A percentile compares a stretch with the other conserved stretches of the same genome.
phyloP scores from a whole-genome alignment of 2,888 invertebrate genomes.

The Eudemis profundana region DNA sequence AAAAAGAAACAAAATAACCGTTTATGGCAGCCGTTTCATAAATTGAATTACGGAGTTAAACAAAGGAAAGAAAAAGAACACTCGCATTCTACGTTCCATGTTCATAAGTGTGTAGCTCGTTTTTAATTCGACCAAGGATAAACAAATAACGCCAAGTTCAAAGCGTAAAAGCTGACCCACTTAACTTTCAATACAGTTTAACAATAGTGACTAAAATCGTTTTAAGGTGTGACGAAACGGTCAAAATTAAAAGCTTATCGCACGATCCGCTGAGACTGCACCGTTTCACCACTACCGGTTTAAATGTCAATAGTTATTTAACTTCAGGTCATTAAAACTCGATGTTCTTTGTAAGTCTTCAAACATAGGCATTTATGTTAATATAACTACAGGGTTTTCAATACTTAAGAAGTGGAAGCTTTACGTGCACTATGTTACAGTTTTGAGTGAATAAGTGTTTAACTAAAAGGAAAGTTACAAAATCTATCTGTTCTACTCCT shows the following conservation, averaged over 20 bases:
- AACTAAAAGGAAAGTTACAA: no score
- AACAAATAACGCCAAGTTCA: conserved; percentile 42
- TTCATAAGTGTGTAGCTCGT: background rate
- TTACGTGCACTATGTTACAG: no score
- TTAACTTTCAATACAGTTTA: conserved; percentile 13
- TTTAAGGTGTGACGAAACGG: conserved; percentile 34
- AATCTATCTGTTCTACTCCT: no score
- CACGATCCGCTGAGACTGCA: conserved; percentile 18
- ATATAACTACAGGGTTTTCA: background rate
- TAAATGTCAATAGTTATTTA: conserved; percentile 75
- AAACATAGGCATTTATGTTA: background rate
- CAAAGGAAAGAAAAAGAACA: conserved; percentile 4
- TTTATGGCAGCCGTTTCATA: conserved; percentile 1
- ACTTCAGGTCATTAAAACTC: conserved; percentile 49
- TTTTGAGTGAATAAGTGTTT: no score
- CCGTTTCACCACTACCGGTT: conserved; percentile 55
- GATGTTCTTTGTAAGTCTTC: background rate
- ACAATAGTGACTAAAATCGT: conserved; percentile 15
- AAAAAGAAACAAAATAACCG: background rate
- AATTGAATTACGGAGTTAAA: conserved; percentile 2
- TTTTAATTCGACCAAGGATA: conserved; percentile 19
- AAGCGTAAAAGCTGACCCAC: conserved; percentile 32
- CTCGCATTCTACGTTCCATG: background rate
- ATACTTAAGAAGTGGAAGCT: background rate
- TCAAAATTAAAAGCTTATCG: conserved; percentile 29